Conservation (phyloP, 2,888 invertebrate species). For the Brachynemurus nebulosus region DNA sequence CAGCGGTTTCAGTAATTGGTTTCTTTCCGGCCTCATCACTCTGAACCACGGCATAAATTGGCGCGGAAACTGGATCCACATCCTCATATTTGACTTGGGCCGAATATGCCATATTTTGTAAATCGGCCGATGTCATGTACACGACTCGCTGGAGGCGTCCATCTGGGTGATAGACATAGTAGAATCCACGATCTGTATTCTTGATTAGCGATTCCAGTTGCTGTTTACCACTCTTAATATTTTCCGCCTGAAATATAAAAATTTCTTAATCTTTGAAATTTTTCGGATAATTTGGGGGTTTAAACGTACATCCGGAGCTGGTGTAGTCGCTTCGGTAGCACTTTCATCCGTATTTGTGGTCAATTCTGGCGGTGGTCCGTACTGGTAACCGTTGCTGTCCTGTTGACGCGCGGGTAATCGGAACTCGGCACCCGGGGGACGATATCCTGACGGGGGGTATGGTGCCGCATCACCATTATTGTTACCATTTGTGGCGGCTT, state of each 20-base stretch:
- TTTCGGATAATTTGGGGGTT: neutral
- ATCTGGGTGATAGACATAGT: conserved; percentile 30
- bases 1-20: too few species aligned
- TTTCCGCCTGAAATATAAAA: neutral
- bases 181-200: conserved; percentile 25
- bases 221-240: neutral
- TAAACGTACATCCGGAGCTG: neutral
- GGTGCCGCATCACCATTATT: conserved; percentile 22
- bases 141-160: conserved; percentile 30
- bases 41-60: conserved; percentile 29
- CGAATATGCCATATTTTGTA: conserved; percentile 30
- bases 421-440: conserved; percentile 32
- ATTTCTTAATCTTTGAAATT: neutral
- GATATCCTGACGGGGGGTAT: conserved; percentile 33
- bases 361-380: conserved; percentile 10
- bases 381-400: conserved; percentile 12
- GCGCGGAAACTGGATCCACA: conserved; percentile 30
- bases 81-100: conserved; percentile 30
- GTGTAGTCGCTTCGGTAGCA: neutral
- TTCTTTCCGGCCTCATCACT: too few species aligned
- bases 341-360: neutral
- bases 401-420: conserved; percentile 28
- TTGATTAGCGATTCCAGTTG: conserved; percentile 1
- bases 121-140: conserved; percentile 28
- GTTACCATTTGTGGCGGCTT: too few species aligned